Base-by-base conservation (phyloP, 2,888 invertebrate species). In the Anarsia innoxiella region DNA sequence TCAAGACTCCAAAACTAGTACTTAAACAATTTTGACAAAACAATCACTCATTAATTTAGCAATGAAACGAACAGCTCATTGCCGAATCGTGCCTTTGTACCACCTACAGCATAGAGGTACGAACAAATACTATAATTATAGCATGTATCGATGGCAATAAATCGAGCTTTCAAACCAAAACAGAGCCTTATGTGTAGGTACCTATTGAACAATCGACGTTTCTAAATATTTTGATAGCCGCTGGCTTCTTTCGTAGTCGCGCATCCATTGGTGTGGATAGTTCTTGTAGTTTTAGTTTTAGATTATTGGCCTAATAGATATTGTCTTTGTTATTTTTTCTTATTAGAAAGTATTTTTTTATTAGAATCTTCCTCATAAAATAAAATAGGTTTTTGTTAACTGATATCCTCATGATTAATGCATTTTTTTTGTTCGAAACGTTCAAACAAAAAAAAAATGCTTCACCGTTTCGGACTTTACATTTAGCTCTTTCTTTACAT, bases 121-220 rank as follows among this genome's bases (percentile, higher is more conserved):
- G 54, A 56, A 51, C 59, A 66, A 47, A 57, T 54, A 44, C 41
- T 48, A 46, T 66, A 67, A 68, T 69, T 66, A 66, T 45, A 47
- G 37, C 42, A 39, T 46, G 41, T 48, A 57, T 53, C 59, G 61
- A 59, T 58, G 43, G 53, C 51, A 54, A 55, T 54, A 47, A 51
- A 55, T 53, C 50, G 44, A 49, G 41, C 37, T 51, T 51, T 15
- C 39, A 29, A 44, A 49, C 48, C 42, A 37, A 44, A 46, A 46
- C 41, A 38, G 44, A 46, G 48, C 27, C 11, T 48, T 49, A 50
- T 48, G 50, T 49, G 44, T 45, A 41, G 33, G 31, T 36, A n/a
- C n/a, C n/a, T n/a, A 32, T 41, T 37, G 34, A 40, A 40, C 49
- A 46, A 46, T 45, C 33, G 44, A 47, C 48, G 46, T 52, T 53